Evolutionary conservation across 2,797 vertebrate genomes (phyloP).

Genomic region (Myotis myotis): DNA sequence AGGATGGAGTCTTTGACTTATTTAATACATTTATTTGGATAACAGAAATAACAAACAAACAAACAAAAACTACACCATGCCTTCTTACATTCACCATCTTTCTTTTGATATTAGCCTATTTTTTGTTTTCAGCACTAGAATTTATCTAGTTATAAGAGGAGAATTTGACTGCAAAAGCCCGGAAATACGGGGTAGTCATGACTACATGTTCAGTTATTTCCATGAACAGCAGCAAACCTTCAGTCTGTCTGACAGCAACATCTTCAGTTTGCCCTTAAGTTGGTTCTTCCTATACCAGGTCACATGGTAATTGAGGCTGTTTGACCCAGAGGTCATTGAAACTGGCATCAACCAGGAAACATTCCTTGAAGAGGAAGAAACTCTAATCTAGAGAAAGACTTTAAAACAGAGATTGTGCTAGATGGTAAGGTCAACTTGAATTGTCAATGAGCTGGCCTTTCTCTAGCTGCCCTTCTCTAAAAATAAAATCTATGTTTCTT

Average conservation of each 20-base stretch:
- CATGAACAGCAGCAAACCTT: background rate
- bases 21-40: background rate
- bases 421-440: constrained; percentile 8
- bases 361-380: constrained; percentile 17
- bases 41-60: background rate
- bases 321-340: constrained; percentile 10
- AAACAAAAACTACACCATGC: background rate
- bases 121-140: background rate
- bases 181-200: background rate
- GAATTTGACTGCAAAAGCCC: background rate
- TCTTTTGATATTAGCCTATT: background rate
- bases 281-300: background rate
- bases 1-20: background rate
- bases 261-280: constrained; percentile 20
- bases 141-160: background rate
- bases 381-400: constrained; percentile 10
- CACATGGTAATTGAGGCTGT: background rate
- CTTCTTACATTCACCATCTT: background rate
- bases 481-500: constrained; percentile 25
- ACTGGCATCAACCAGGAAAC: background rate
- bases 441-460: background rate
- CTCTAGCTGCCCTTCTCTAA: background rate
- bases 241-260: background rate
- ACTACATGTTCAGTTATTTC: background rate
- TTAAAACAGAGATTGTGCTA: constrained; percentile 5